Conservation (phyloP, 2,113 vertebrate genomes). For the Turnix velox region DNA sequence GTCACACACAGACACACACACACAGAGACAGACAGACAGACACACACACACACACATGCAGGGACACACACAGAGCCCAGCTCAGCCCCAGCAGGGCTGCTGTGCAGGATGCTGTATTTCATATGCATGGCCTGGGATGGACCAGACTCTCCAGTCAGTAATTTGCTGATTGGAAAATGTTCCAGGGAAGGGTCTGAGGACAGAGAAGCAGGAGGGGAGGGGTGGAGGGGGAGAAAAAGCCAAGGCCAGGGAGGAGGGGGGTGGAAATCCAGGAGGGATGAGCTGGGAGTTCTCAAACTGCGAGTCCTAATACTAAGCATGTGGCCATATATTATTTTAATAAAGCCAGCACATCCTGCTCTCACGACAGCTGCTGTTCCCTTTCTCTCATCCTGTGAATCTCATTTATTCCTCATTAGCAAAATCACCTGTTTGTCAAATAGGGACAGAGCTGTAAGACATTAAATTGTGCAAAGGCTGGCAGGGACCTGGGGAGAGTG, state of each 20-base stretch:
- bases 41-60: accelerated
- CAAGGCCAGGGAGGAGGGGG: background rate
- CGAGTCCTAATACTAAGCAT: conserved; percentile 62
- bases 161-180: conserved; percentile 39
- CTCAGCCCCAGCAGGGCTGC: background rate
- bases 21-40: too few relatives aligned
- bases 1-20: accelerated
- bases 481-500: background rate
- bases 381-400: conserved; percentile 68
- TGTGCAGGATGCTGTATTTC: background rate
- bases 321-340: conserved; percentile 76
- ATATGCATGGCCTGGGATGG: conserved; percentile 17
- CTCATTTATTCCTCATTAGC: conserved; percentile 82
- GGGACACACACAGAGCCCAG: background rate
- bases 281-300: conserved; percentile 49
- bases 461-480: conserved; percentile 60
- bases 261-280: background rate
- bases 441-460: conserved; percentile 72
- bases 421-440: conserved; percentile 83
- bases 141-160: conserved; percentile 26
- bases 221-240: too few relatives aligned
- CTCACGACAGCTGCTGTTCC: conserved; percentile 76
- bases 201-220: background rate
- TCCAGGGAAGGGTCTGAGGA: background rate
- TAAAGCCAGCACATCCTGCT: conserved; percentile 68